Percentiles rank a stretch among this genome's conserved stretches.
phyloP scores from a whole-genome alignment of 2,888 invertebrate species.

The Tenthredo amoena region DNA sequence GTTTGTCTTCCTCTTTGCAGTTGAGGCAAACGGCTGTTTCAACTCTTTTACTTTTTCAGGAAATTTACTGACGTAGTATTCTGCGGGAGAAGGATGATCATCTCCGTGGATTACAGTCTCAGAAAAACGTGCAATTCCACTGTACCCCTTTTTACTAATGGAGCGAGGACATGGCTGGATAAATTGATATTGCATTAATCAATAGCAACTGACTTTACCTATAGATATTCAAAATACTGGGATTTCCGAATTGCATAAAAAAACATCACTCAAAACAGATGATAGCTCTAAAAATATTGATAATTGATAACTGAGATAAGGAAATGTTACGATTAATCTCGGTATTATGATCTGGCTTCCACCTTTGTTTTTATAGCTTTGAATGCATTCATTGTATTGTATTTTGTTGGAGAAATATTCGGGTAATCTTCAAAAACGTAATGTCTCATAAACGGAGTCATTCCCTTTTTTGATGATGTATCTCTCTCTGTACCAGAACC shows the following conservation, averaged over 20 bases:
- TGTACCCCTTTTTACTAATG: slow-evolving; percentile 71
- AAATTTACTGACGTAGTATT: slow-evolving; percentile 62
- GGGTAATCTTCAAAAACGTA: slow-evolving; percentile 66
- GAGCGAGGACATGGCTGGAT: slow-evolving; percentile 67
- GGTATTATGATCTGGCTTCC: background rate
- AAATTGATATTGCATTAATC: slow-evolving; percentile 11
- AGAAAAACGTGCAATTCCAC: slow-evolving; percentile 67
- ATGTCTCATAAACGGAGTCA: slow-evolving; percentile 69
- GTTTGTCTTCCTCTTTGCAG: slow-evolving; percentile 60
- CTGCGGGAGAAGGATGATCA: slow-evolving; percentile 67
- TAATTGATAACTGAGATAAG: background rate
- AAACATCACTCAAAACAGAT: background rate
- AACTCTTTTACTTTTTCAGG: slow-evolving; percentile 59
- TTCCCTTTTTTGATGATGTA: slow-evolving; percentile 64
- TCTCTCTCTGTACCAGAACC: slow-evolving; percentile 70
- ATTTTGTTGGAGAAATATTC: slow-evolving; percentile 67
- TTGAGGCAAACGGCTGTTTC: slow-evolving; percentile 65
- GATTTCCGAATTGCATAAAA: background rate
- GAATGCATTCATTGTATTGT: slow-evolving; percentile 66
- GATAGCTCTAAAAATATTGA: background rate
- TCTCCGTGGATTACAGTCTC: slow-evolving; percentile 56
- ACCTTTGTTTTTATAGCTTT: slow-evolving; percentile 66
- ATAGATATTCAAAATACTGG: background rate
- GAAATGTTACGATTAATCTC: background rate
- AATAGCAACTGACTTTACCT: background rate